These are phyloP conservation scores for Microplitis manilae DNA, from an alignment of 2,888 invertebrate species.

Conservation along the genomic window DNA sequence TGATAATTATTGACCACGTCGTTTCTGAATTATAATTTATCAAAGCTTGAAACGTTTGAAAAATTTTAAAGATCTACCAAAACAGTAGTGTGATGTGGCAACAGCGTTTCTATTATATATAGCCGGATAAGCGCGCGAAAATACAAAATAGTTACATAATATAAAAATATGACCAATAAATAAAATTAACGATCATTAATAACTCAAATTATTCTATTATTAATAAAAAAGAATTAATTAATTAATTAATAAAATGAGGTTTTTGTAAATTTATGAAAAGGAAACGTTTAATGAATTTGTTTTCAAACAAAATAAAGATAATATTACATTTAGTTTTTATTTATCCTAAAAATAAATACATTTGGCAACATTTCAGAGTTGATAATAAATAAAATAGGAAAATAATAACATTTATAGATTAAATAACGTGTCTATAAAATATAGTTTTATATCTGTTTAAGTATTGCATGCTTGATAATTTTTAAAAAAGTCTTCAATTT, in stretches of 20 bases:
- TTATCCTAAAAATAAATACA: too few species aligned
- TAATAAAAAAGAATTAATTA: background rate
- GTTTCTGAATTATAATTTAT: conserved; percentile 14
- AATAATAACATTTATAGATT: background rate
- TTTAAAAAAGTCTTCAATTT: conserved; percentile 3
- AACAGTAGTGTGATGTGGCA: background rate
- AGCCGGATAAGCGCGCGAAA: background rate
- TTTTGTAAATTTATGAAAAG: too few species aligned
- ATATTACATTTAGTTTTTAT: background rate
- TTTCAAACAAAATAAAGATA: background rate
- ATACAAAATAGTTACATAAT: background rate
- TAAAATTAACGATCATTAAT: background rate
- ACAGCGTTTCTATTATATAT: background rate
- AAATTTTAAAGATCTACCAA: background rate
- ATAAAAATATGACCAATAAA: background rate
- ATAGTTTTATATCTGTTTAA: background rate
- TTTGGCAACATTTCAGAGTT: too few species aligned
- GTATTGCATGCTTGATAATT: conserved; percentile 7
- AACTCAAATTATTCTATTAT: background rate
- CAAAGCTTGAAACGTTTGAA: conserved; percentile 7
- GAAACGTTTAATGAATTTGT: background rate
- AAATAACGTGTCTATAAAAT: background rate
- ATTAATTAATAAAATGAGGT: background rate
- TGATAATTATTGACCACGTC: conserved; percentile 7
- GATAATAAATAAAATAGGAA: background rate